A percentile compares a stretch with the other conserved stretches of the same genome.
These are phyloP conservation scores for Prunella fulvescens DNA, from an alignment of 2,113 vertebrate genomes.

Conservation along the genomic window DNA sequence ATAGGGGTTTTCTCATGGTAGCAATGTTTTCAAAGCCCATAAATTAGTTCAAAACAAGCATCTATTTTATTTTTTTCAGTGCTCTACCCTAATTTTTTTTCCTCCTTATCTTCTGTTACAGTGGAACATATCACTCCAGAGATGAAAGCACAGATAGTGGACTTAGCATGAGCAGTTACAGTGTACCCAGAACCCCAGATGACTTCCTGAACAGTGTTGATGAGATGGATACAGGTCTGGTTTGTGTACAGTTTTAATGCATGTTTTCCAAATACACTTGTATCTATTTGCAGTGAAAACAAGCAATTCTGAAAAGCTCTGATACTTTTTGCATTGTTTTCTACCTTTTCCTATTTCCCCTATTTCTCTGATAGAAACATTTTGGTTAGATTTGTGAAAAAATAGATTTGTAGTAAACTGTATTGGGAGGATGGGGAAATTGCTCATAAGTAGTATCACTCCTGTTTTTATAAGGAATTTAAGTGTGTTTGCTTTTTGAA, in stretches of 20 bases:
- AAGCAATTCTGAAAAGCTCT: background rate
- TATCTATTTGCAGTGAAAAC: background rate
- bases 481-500: background rate
- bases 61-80: background rate
- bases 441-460: background rate
- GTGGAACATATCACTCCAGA: slow-evolving; percentile 97
- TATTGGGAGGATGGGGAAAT: background rate
- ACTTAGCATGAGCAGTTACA: slow-evolving; percentile 98
- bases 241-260: background rate
- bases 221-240: slow-evolving; percentile 97
- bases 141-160: slow-evolving; percentile 98
- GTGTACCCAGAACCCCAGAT: slow-evolving; percentile 95
- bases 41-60: background rate
- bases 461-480: background rate
- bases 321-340: background rate
- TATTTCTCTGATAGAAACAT: background rate
- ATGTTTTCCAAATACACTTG: background rate
- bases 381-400: background rate
- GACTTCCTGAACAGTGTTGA: slow-evolving; percentile 99
- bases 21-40: background rate
- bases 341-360: background rate
- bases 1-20: background rate
- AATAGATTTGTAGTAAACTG: background rate
- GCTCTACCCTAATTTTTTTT: background rate
- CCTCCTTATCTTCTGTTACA: slow-evolving; percentile 43